Conservation (phyloP, 2,113 vertebrate species). For the Engystomops pustulosus region DNA sequence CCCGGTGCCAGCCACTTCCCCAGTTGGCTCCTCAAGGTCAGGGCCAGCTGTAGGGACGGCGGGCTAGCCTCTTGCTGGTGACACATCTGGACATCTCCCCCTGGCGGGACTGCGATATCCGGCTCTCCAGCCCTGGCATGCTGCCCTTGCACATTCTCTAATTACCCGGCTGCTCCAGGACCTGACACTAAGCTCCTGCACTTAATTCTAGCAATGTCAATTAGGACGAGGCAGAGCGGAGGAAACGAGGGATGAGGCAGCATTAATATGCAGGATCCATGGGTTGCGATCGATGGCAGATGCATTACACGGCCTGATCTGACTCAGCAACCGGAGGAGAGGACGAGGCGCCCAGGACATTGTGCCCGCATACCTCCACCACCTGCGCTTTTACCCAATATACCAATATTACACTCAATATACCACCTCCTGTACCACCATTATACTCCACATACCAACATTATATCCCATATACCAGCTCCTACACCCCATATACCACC, state of each 20-base stretch:
- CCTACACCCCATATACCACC: too few relatives aligned
- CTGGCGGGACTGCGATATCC: slow-evolving; percentile 11
- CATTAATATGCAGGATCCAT: slow-evolving; percentile 54
- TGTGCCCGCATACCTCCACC: too few relatives aligned
- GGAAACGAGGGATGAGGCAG: slow-evolving; percentile 34
- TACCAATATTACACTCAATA: too few relatives aligned
- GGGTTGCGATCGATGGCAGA: slow-evolving; percentile 44
- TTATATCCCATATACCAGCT: too few relatives aligned
- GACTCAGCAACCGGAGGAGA: slow-evolving; percentile 39
- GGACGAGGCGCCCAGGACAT: neutral
- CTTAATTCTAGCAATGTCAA: slow-evolving; percentile 47
- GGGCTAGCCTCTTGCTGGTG: neutral
- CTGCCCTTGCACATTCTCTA: slow-evolving; percentile 26
- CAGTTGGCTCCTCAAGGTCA: neutral
- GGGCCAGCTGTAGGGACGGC: neutral
- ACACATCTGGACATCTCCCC: slow-evolving; percentile 21
- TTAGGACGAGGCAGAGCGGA: slow-evolving; percentile 28
- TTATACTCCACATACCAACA: too few relatives aligned
- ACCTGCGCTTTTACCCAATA: too few relatives aligned
- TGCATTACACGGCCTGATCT: slow-evolving; percentile 51
- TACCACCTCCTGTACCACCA: too few relatives aligned
- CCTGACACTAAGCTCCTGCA: slow-evolving; percentile 40
- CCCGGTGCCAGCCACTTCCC: neutral
- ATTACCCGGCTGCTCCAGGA: slow-evolving; percentile 19
- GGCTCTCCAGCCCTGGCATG: slow-evolving; percentile 7